Percentiles rank a stretch among this genome's conserved stretches.
These are phyloP conservation scores for Aramus guarauna DNA, from an alignment of 2,113 vertebrate genomes.

Conservation along the genomic window DNA sequence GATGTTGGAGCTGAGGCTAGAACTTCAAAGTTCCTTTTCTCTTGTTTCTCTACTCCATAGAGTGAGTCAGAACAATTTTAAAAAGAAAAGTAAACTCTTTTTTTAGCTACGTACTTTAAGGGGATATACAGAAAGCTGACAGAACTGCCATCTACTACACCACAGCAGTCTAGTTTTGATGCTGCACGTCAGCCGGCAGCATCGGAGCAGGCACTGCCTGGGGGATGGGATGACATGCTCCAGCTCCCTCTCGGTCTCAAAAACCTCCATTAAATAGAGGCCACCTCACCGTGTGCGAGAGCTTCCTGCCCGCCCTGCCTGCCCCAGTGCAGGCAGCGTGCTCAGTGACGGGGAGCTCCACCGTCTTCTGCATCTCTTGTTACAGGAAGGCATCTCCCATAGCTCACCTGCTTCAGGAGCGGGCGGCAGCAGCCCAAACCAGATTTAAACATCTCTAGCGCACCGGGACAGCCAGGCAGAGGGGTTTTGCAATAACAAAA, in stretches of 20 bases:
- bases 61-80: background rate
- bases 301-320: background rate
- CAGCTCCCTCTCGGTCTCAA: background rate
- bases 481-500: background rate
- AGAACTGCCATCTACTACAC: background rate
- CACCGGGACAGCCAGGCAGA: background rate
- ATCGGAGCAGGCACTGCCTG: background rate
- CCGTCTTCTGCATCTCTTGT: background rate
- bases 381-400: background rate
- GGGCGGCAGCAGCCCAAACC: background rate
- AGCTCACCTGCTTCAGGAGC: background rate
- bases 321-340: fast-evolving
- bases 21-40: background rate
- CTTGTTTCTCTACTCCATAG: background rate
- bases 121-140: background rate
- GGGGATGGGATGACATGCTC: background rate
- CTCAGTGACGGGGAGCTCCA: background rate
- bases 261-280: background rate
- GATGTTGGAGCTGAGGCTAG: background rate
- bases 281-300: fast-evolving
- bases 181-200: background rate
- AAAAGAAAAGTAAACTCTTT: background rate
- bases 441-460: fast-evolving
- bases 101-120: background rate
- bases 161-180: background rate